Conservation (phyloP, 2,888 invertebrate species). For the Anodontia alba region DNA sequence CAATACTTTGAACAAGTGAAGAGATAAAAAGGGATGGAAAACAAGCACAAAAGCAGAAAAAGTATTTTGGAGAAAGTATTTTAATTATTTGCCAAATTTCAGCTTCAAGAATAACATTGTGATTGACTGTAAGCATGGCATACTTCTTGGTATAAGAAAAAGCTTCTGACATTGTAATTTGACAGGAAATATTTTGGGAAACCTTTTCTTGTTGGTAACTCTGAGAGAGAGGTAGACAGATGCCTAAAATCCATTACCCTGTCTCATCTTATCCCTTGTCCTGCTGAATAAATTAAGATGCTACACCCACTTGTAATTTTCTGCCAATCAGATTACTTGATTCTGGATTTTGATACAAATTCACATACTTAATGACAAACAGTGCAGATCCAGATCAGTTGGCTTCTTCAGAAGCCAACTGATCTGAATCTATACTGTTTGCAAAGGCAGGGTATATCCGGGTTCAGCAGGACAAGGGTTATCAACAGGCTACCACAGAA, state of each 20-base stretch:
- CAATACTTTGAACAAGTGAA: conserved; percentile 21
- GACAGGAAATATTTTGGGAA: background rate
- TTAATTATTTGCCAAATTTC: conserved; percentile 38
- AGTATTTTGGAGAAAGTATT: conserved; percentile 43
- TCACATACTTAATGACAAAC: too few species aligned
- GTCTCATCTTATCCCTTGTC: too few species aligned
- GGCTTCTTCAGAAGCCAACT: too few species aligned
- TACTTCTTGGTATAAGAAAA: conserved; percentile 48
- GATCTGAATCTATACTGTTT: too few species aligned
- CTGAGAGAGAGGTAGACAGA: conserved; percentile 37
- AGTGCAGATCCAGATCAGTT: too few species aligned
- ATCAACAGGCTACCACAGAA: conserved; percentile 42
- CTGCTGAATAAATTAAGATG: too few species aligned
- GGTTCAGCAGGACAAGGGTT: too few species aligned
- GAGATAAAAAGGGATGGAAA: background rate
- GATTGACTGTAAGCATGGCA: conserved; percentile 55
- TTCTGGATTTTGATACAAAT: too few species aligned
- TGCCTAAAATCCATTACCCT: conserved; percentile 36
- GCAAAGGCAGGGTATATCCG: too few species aligned
- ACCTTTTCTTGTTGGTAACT: background rate
- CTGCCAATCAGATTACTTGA: too few species aligned
- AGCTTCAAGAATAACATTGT: conserved; percentile 36
- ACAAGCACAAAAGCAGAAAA: conserved; percentile 16
- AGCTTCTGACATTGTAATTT: conserved; percentile 19
- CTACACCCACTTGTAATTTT: too few species aligned